Evolutionary conservation across 2,888 invertebrate genomes (phyloP), one percentile per base, ranked within the genome.

Genomic region (Bombylius discolor): DNA sequence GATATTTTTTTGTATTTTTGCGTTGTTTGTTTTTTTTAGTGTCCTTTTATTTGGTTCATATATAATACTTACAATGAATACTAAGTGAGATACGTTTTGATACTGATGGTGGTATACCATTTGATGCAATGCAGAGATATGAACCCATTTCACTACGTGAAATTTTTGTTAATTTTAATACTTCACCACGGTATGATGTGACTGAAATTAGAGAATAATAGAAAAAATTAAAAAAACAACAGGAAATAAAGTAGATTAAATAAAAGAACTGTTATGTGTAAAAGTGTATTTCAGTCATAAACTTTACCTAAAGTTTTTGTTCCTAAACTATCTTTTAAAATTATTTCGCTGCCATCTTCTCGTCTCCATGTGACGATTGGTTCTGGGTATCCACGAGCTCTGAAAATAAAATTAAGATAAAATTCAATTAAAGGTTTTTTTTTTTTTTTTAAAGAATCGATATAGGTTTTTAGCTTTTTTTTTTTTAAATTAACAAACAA

Each of bases 81-180:
- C 84, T 88, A 68, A 92, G 84, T 70, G 83, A 83, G 68, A 92
- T 89, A 69, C 91, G 81, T 76, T 92, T 92, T 77, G 89, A 90
- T 66, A 92, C 86, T 54, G 89, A 83, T 51, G 92, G 92, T 47
- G 91, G 91, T 50, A 92, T 85, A 36, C 89, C 87, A 67, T 93
- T 93, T 64, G 87, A 85, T 48, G 92, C 92, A 64, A 92, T 91
- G 76, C 92, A 92, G 65, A 91, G 79, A 75, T 92, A 93, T 60
- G 88, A 85, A 14, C 92, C 91, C 91, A 92, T 92, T 71, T 92
- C 91, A 49, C 87, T 85, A 59, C 92, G 81, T 56, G 88, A 85
- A 71, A 92, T 85, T 76, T 89, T 91, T 63, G 80, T 78, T 61
- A 92, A 77, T 60, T 81, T 83, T 64, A 93, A 76, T 57, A 84